Evolutionary conservation across 1,140 invertebrate species (phyloP).

Genomic region (Solenopsis invicta): DNA sequence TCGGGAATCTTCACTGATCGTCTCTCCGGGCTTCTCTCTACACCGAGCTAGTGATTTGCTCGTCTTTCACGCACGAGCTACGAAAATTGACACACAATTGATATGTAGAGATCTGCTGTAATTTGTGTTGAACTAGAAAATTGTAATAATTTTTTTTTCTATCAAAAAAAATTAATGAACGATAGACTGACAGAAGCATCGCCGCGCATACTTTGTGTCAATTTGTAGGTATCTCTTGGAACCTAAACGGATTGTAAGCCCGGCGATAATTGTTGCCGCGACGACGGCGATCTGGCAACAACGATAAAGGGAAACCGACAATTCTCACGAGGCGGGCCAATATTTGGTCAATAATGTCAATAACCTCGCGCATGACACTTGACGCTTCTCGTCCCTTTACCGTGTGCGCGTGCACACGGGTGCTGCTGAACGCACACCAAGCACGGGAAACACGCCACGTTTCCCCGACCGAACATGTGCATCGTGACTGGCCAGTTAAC

Average conservation of each 20-base stretch:
- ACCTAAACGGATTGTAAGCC: neutral
- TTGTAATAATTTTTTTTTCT: neutral
- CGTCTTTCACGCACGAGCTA: neutral
- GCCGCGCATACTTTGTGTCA: neutral
- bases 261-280: neutral
- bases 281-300: neutral
- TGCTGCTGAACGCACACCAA: constrained; percentile 17
- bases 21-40: constrained; percentile 36
- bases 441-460: constrained; percentile 73
- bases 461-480: constrained; percentile 80
- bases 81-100: neutral
- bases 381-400: constrained; percentile 54
- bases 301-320: constrained; percentile 38
- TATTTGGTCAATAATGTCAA: constrained; percentile 78
- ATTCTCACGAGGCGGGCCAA: constrained; percentile 48
- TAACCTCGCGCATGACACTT: constrained; percentile 74
- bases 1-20: constrained; percentile 68
- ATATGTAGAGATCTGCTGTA: neutral
- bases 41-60: neutral
- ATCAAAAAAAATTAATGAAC: neutral
- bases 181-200: neutral
- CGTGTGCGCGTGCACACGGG: constrained; percentile 39
- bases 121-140: neutral
- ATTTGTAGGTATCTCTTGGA: neutral
- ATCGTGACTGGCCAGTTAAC: constrained; percentile 83